Conservation (phyloP, 2,888 invertebrate genomes). For the Germaria angustata region DNA sequence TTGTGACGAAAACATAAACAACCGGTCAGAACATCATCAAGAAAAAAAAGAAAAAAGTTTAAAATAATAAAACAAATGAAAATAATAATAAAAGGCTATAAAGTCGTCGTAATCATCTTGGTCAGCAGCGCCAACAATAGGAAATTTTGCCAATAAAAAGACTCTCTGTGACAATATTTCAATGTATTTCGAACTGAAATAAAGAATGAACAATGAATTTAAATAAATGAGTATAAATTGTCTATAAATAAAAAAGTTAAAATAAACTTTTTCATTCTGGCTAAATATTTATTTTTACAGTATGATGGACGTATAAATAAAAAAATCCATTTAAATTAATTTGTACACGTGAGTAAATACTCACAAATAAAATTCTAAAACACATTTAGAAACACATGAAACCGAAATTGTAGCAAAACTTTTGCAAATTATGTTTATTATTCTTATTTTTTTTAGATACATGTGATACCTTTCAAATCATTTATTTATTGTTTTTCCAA, state of each 20-base stretch:
- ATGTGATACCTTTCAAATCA: too few relatives aligned
- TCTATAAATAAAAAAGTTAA: constrained; percentile 17
- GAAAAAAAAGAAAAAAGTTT: too few relatives aligned
- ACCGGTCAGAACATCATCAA: constrained; percentile 1
- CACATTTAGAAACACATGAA: not conserved
- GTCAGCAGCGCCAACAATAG: constrained; percentile 6
- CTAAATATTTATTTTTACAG: not conserved
- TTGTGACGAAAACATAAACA: constrained; percentile 36
- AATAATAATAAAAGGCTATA: constrained; percentile 9
- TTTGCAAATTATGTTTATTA: not conserved
- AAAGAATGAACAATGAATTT: not conserved
- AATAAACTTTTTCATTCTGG: not conserved
- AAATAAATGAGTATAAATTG: constrained; percentile 4
- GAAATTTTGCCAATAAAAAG: not conserved
- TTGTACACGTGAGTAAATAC: constrained; percentile 37
- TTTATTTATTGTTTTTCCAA: too few relatives aligned
- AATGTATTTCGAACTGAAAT: not conserved
- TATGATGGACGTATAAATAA: constrained; percentile 8
- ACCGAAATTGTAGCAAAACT: not conserved
- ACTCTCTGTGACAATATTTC: not conserved
- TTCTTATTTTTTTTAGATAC: too few relatives aligned
- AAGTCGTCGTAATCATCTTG: constrained; percentile 1
- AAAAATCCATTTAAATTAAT: constrained; percentile 34
- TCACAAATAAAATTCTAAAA: constrained; percentile 30
- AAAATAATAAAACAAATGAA: constrained; percentile 2